A percentile compares a stretch with the other conserved stretches of the same genome.
These are phyloP conservation scores for Miichthys miiuy DNA, from an alignment of 2,797 vertebrate genomes.

Conservation along the genomic window DNA sequence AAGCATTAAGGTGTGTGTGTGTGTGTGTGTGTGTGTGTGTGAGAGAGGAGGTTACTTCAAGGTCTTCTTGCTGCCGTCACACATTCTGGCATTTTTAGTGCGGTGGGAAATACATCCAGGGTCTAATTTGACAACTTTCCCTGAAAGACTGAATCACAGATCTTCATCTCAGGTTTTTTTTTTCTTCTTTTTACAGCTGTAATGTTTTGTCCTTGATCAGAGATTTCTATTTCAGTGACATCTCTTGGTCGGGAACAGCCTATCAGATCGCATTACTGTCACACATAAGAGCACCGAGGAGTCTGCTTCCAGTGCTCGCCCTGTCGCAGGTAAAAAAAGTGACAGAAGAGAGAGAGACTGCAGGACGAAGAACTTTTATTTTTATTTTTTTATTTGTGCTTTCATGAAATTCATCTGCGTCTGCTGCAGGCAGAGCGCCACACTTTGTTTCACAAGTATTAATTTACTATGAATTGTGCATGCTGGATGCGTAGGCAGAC, in stretches of 20 bases:
- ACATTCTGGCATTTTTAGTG: slow-evolving; percentile 19
- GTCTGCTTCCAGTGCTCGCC: slow-evolving; percentile 9
- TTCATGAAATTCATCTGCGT: not conserved
- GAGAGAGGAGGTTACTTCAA: slow-evolving; percentile 54
- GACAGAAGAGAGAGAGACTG: not conserved
- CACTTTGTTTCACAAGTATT: not conserved
- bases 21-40: not conserved
- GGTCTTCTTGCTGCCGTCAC: slow-evolving; percentile 40
- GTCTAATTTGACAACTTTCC: slow-evolving; percentile 48
- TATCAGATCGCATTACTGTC: slow-evolving; percentile 56
- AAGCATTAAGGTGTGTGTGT: slow-evolving; percentile 24
- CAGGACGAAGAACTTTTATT: not conserved
- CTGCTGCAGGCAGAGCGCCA: not conserved
- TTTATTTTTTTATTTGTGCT: not conserved
- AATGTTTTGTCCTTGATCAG: slow-evolving; percentile 50
- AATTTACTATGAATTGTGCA: not conserved
- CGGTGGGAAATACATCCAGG: slow-evolving; percentile 26
- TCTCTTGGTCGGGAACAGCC: slow-evolving; percentile 41
- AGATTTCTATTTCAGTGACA: slow-evolving; percentile 38
- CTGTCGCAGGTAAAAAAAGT: slow-evolving; percentile 31
- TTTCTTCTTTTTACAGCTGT: slow-evolving; percentile 16
- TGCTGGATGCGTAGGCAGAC: slow-evolving; percentile 11
- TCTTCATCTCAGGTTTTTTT: slow-evolving; percentile 26
- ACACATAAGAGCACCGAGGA: slow-evolving; percentile 37
- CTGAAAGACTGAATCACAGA: slow-evolving; percentile 40